Evolutionary conservation across 2,888 invertebrate genomes (phyloP).

Genomic region (Perdita meconis): DNA sequence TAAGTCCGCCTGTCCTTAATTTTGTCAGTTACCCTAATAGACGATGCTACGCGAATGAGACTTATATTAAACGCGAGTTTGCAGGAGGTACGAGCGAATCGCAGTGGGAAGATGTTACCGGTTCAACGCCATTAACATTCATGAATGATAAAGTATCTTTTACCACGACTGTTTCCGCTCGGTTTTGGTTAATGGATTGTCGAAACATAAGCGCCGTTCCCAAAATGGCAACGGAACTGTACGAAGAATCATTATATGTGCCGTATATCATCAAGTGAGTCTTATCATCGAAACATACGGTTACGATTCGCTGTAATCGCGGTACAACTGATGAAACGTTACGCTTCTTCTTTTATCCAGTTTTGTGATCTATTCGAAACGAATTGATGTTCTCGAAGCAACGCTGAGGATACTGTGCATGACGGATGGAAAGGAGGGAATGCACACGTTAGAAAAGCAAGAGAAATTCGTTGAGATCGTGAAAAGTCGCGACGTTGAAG

Average conservation of each 20-base stretch:
- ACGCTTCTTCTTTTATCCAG: slow-evolving; percentile 74
- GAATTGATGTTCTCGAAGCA: slow-evolving; percentile 94
- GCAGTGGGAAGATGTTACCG: slow-evolving; percentile 99
- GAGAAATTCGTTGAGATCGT: slow-evolving; percentile 98
- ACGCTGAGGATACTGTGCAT: slow-evolving; percentile 97
- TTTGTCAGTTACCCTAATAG: too few species aligned
- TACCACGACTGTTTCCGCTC: slow-evolving; percentile 99
- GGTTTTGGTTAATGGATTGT: slow-evolving; percentile 99
- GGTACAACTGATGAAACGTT: not conserved
- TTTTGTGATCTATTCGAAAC: slow-evolving; percentile 98
- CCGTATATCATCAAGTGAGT: slow-evolving; percentile 97
- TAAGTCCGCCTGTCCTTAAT: too few species aligned
- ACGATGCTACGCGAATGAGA: not conserved
- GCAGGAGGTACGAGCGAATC: slow-evolving; percentile 96
- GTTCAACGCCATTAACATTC: slow-evolving; percentile 98
- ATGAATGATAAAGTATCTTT: slow-evolving; percentile 99
- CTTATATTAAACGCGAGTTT: not conserved
- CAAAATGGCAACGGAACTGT: slow-evolving; percentile 98
- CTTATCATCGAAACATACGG: not conserved
- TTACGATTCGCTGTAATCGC: not conserved
- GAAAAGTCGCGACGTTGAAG: slow-evolving; percentile 97
- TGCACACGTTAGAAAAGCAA: slow-evolving; percentile 96
- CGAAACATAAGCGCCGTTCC: slow-evolving; percentile 97
- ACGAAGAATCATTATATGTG: slow-evolving; percentile 91
- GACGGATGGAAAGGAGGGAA: slow-evolving; percentile 98